A percentile compares a stretch with the other conserved stretches of the same genome.
Conservation (phyloP, 2,113 vertebrate species). For the Euleptes europaea region DNA sequence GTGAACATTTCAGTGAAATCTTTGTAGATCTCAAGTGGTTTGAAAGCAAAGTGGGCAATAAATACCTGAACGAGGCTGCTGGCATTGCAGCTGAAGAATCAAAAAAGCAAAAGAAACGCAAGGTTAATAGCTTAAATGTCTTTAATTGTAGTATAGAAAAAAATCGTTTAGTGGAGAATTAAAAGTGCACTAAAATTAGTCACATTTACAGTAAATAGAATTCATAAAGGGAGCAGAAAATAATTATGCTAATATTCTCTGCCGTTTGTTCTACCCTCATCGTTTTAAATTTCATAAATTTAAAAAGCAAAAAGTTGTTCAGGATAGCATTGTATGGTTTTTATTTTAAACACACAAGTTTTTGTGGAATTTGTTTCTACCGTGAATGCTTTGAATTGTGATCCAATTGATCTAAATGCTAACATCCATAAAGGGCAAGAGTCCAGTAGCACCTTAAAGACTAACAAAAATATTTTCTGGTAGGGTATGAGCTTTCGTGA, state of each 20-base stretch:
- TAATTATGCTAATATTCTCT: background rate
- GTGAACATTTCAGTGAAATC: constrained; percentile 95
- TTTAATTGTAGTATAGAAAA: background rate
- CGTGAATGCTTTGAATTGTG: background rate
- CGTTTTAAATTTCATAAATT: background rate
- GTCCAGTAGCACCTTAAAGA: no score
- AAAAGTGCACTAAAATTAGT: background rate
- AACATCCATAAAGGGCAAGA: no score
- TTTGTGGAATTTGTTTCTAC: background rate
- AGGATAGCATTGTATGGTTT: no score
- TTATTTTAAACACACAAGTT: background rate
- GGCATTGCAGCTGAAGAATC: constrained; percentile 92
- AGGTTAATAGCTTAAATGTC: constrained; percentile 66
- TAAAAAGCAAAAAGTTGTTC: background rate
- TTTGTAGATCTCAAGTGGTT: constrained; percentile 99
- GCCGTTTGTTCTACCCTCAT: background rate
- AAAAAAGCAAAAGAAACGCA: constrained; percentile 77
- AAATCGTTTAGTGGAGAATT: background rate
- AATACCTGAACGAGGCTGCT: constrained; percentile 96
- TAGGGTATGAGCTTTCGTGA: no score
- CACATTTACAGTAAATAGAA: background rate
- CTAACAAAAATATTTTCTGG: no score
- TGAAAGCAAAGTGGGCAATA: constrained; percentile 98
- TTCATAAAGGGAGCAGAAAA: background rate
- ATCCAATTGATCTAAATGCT: background rate